phyloP scores from a whole-genome alignment of 2,888 invertebrate genomes.

The Sinhomidia bicolor region DNA sequence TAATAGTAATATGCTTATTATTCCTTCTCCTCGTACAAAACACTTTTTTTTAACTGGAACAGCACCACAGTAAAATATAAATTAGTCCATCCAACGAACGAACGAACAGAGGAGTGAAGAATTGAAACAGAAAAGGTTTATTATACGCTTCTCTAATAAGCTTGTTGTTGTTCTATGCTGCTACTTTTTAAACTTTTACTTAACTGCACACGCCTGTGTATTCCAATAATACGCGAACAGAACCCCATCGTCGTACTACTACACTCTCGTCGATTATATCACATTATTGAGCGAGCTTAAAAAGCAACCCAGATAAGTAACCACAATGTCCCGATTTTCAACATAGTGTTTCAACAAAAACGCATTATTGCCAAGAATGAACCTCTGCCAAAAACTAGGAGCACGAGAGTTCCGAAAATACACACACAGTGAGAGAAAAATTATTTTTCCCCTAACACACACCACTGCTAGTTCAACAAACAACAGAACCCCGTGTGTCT shows the following conservation, averaged over 20 bases:
- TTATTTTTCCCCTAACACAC: neutral
- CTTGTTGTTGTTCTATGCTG: too few species aligned
- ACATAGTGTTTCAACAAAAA: neutral
- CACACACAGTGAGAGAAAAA: neutral
- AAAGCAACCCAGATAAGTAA: too few species aligned
- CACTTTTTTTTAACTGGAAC: too few species aligned
- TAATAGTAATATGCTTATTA: too few species aligned
- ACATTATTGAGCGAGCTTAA: neutral
- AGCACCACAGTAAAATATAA: too few species aligned
- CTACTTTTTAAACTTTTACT: too few species aligned
- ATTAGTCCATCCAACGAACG: too few species aligned
- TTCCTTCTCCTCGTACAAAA: too few species aligned
- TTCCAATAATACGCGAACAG: neutral
- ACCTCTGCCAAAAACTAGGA: neutral
- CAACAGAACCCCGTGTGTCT: neutral
- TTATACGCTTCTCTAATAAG: too few species aligned
- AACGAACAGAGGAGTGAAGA: too few species aligned
- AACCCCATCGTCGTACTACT: neutral
- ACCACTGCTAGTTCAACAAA: neutral
- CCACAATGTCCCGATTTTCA: neutral
- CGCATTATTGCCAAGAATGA: conserved; percentile 38
- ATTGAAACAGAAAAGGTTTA: too few species aligned
- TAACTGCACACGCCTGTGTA: too few species aligned
- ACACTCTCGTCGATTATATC: neutral
- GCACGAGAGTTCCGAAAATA: conserved; percentile 29